phyloP scores from a whole-genome alignment of 2,113 vertebrate species.

The Pachycephala philippinensis region DNA sequence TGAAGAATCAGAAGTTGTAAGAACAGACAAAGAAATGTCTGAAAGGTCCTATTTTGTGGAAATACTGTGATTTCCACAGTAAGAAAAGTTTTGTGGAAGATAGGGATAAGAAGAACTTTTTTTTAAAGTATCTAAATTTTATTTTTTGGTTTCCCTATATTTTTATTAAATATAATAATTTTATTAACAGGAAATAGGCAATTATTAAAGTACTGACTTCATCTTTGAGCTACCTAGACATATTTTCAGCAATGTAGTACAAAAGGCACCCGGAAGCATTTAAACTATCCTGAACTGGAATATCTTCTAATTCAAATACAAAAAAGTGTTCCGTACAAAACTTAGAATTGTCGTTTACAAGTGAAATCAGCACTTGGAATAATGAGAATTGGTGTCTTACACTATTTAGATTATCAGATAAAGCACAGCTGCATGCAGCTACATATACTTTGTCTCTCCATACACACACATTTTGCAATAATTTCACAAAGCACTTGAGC shows the following conservation, averaged over 20 bases:
- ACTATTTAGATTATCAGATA: not conserved
- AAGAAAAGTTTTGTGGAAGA: not conserved
- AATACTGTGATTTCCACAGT: not conserved
- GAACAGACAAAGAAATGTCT: not conserved
- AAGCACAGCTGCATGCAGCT: not conserved
- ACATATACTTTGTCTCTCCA: not conserved
- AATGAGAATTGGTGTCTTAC: not conserved
- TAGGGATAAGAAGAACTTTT: fast-evolving
- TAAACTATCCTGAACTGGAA: not conserved
- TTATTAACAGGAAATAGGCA: not conserved
- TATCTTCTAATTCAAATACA: not conserved
- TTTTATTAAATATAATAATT: not conserved
- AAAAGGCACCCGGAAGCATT: not conserved
- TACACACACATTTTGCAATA: not conserved
- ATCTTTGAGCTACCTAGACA: not conserved
- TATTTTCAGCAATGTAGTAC: not conserved
- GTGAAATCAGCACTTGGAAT: not conserved
- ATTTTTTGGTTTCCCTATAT: not conserved
- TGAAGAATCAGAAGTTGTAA: not conserved
- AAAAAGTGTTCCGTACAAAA: not conserved
- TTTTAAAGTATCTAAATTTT: not conserved
- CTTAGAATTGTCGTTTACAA: not conserved
- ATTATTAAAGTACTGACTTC: not conserved
- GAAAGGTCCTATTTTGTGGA: not conserved
- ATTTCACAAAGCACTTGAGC: not conserved